phyloP scores from a whole-genome alignment of 2,888 invertebrate genomes.

The Nemurella pictetii region DNA sequence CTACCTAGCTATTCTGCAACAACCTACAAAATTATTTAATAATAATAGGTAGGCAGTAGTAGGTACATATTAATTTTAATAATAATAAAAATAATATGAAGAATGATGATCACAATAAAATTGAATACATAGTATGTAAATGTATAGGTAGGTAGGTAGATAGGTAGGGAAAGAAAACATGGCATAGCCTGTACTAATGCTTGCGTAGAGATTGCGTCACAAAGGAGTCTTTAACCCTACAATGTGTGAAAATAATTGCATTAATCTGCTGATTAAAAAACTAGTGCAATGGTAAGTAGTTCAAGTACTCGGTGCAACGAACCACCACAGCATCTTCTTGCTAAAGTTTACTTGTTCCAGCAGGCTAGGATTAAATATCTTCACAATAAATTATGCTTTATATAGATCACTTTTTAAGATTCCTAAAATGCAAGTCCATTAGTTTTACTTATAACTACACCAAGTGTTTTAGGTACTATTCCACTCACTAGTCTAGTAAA shows the following conservation, averaged over 20 bases:
- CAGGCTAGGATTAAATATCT: neutral
- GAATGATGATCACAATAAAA: neutral
- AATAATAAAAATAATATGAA: neutral
- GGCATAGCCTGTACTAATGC: neutral
- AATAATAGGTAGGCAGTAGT: neutral
- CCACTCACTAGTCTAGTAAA: neutral
- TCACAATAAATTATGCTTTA: neutral
- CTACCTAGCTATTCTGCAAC: neutral
- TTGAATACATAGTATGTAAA: neutral
- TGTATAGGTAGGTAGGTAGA: neutral
- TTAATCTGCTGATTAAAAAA: neutral
- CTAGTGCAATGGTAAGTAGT: neutral
- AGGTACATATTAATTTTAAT: neutral
- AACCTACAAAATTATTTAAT: neutral
- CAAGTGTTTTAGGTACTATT: neutral
- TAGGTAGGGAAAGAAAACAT: neutral
- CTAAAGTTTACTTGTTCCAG: neutral
- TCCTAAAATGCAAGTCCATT: neutral
- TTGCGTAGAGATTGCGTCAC: neutral
- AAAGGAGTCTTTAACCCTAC: neutral
- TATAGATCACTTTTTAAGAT: neutral
- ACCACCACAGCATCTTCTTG: neutral
- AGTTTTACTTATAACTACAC: neutral
- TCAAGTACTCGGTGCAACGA: neutral
- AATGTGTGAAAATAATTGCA: neutral